phyloP scores from a whole-genome alignment of 2,888 invertebrate genomes.

The Drosophila limbata region DNA sequence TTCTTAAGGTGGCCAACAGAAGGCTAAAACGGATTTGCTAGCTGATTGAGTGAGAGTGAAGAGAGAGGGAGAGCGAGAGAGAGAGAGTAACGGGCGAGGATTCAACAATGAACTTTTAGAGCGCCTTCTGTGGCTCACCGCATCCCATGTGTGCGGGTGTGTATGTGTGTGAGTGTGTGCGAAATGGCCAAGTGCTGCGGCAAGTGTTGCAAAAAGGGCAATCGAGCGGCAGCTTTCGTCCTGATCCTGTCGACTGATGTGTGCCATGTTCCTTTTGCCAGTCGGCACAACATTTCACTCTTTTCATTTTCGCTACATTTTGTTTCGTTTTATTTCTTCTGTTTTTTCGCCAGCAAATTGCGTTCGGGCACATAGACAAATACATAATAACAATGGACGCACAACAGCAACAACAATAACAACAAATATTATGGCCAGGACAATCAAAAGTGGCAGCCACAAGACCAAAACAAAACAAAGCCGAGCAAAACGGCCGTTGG shows the following conservation, averaged over 20 bases:
- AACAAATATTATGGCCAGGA: slow-evolving; percentile 71
- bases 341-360: slow-evolving; percentile 50
- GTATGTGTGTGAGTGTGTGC: slow-evolving; percentile 18
- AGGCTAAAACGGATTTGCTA: slow-evolving; percentile 50
- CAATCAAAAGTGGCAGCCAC: slow-evolving; percentile 79
- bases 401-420: slow-evolving; percentile 30
- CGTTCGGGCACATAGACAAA: slow-evolving; percentile 51
- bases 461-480: slow-evolving; percentile 58
- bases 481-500: slow-evolving; percentile 53
- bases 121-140: slow-evolving; percentile 55
- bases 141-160: slow-evolving; percentile 15
- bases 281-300: slow-evolving; percentile 52
- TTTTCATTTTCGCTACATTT: slow-evolving; percentile 69
- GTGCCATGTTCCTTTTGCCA: slow-evolving; percentile 16
- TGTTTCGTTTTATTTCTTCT: slow-evolving; percentile 48
- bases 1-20: slow-evolving; percentile 52
- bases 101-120: slow-evolving; percentile 71
- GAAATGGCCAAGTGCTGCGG: slow-evolving; percentile 53
- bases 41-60: neutral
- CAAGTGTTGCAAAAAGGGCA: slow-evolving; percentile 72
- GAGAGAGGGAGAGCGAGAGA: neutral
- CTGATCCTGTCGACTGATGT: slow-evolving; percentile 37
- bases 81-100: slow-evolving; percentile 8
- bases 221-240: slow-evolving; percentile 68
- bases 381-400: slow-evolving; percentile 60